Conservation (phyloP, 2,797 vertebrate species). For the Hemitrygon akajei region DNA sequence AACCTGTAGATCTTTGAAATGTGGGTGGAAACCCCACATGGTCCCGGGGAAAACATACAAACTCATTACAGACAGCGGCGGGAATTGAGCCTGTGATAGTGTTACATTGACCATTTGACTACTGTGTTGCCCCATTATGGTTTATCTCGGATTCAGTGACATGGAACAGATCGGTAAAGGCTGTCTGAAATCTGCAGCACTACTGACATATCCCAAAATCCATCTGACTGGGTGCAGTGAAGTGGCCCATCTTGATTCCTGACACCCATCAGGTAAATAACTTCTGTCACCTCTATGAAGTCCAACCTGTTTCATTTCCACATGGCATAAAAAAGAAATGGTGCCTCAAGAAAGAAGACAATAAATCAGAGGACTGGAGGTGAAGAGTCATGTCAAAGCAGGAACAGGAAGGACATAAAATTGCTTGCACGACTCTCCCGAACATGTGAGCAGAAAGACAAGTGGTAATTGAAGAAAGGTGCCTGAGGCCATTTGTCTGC, state of each 20-base stretch:
- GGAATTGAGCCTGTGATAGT: too few species aligned
- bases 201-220: background rate
- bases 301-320: background rate
- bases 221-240: background rate
- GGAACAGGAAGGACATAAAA: background rate
- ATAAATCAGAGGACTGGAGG: conserved; percentile 4
- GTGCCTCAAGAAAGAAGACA: background rate
- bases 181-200: background rate
- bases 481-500: background rate
- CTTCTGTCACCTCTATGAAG: background rate
- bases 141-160: background rate
- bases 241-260: background rate
- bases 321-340: background rate
- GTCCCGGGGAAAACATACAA: too few species aligned
- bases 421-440: background rate
- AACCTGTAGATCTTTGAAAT: too few species aligned
- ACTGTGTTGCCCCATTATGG: too few species aligned
- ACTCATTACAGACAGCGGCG: too few species aligned
- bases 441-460: background rate
- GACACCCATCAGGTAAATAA: background rate
- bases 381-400: background rate
- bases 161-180: background rate
- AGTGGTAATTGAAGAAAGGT: background rate
- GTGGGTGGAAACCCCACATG: too few species aligned
- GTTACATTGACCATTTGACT: too few species aligned